phyloP scores from a whole-genome alignment of 2,113 vertebrate genomes.

The Aspiorhynchus laticeps region DNA sequence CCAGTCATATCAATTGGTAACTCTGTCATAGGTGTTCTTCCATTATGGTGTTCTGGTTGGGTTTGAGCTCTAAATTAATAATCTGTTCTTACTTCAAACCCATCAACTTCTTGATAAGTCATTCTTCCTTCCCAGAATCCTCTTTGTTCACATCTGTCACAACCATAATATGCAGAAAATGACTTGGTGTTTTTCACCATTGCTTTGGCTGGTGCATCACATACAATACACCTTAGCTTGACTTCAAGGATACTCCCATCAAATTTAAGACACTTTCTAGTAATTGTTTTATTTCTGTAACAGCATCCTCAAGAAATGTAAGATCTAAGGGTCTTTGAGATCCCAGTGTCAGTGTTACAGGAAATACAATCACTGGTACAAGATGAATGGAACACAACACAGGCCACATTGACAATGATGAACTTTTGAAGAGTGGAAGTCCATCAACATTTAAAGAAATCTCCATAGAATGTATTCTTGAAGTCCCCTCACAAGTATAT shows the following conservation, averaged over 20 bases:
- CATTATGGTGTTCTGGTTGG: constrained; percentile 5
- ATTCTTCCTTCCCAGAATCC: neutral
- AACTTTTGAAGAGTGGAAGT: neutral
- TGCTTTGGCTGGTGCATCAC: neutral
- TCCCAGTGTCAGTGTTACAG: neutral
- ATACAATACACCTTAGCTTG: neutral
- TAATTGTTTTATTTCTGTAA: neutral
- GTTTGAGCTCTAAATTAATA: neutral
- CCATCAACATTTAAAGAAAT: neutral
- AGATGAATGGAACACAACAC: neutral
- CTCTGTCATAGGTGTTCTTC: neutral
- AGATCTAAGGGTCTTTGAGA: neutral
- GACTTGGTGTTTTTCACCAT: neutral
- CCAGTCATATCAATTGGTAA: neutral
- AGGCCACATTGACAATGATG: neutral
- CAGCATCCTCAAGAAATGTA: neutral
- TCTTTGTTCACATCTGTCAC: neutral
- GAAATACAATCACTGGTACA: neutral
- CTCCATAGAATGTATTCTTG: neutral
- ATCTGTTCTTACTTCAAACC: neutral
- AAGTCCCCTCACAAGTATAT: neutral
- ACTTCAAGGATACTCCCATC: neutral
- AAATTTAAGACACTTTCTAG: neutral
- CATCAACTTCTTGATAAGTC: neutral
- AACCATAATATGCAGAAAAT: neutral